Evolutionary conservation across 2,113 vertebrate genomes (phyloP), one percentile per base, ranked within the genome.

Genomic region (Gymnorhina tibicen): DNA sequence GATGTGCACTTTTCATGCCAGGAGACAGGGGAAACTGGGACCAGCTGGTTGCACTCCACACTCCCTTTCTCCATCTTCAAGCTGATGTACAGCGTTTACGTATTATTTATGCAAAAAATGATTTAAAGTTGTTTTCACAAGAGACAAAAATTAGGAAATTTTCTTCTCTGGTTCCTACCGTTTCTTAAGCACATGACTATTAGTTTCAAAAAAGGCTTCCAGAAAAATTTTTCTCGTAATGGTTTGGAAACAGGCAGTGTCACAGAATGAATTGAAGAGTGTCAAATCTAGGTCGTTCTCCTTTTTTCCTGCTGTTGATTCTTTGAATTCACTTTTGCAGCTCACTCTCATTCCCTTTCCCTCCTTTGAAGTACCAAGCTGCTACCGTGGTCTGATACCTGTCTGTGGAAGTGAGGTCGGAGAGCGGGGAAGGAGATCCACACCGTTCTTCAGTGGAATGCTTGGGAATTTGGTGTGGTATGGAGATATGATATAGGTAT

Each of bases 1-100:
- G 69, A 66, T 5, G 17, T 0, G 0, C 16, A 6, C 15, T 33
- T 10, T 26, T 50, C 10, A 5, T 44, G 35, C 13, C 15, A n/a
- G 13, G 13, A 50, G 33, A 52, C 85, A 67, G 33, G 16, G 12
- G 26, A 55, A 41, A 33, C 50, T 72, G 42, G 24, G 33, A 47
- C 13, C 6, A 77, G 17, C 17, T 64, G 22, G 16, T 30, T 88
- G 37, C 18, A 7, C 32, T 89, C n/a, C 37, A 46, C 26, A 4
- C 1, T 68, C 12, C 3, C 8, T 84, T 77, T 42, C 4, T 1
- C 24, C 3, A 1, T 27, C 35, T 59, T 67, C 2, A 4, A 37
- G 30, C 32, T 33, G 6, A 56, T 76, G 6, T 3, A 24, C 15
- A 76, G 24, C 5, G 37, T 7, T 60, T 64, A 23, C 0, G 0